Evolutionary conservation across 2,113 vertebrate species (phyloP).

Genomic region (Ceyx melanurus): DNA sequence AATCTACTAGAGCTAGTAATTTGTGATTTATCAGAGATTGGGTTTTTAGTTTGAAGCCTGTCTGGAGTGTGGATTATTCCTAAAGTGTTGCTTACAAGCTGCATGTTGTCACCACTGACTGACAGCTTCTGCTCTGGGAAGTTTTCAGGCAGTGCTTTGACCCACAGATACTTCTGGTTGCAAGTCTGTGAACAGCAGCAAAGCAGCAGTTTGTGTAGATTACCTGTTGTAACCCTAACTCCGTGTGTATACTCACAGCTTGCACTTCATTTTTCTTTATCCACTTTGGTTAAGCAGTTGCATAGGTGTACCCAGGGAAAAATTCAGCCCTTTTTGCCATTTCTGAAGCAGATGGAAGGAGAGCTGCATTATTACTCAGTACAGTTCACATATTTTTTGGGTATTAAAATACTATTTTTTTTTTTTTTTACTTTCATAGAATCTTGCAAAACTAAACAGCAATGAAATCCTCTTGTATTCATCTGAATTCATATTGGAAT

Average conservation of each 20-base stretch:
- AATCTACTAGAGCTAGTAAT: background rate
- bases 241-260: background rate
- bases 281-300: background rate
- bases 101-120: background rate
- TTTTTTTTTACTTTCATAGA: background rate
- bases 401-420: background rate
- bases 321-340: background rate
- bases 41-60: background rate
- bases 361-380: background rate
- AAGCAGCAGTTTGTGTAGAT: background rate
- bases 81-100: background rate
- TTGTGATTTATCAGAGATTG: background rate
- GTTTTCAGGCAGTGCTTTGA: background rate
- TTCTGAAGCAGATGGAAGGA: background rate
- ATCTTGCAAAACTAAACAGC: background rate
- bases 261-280: background rate
- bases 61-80: slow-evolving; percentile 14
- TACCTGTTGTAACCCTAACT: background rate
- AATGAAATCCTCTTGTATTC: background rate
- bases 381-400: background rate
- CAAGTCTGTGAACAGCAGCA: background rate
- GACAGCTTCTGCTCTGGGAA: background rate
- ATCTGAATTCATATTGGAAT: background rate
- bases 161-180: background rate
- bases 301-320: background rate